phyloP scores from a whole-genome alignment of 2,113 vertebrate species.

The Falcunculus frontatus region DNA sequence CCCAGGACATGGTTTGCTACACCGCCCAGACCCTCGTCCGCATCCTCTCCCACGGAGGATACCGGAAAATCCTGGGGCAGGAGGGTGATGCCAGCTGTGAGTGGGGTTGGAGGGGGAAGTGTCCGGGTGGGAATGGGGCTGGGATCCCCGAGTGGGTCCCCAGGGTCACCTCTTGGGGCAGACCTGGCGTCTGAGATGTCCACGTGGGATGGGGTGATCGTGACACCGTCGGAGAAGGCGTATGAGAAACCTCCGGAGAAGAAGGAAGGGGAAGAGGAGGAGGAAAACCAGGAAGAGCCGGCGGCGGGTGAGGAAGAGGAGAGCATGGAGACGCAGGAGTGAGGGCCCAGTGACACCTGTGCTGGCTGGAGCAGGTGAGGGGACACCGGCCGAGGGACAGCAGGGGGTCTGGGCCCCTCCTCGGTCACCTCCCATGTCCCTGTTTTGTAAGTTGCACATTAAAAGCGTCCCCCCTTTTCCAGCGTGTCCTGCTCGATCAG shows the following conservation, averaged over 20 bases:
- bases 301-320: constrained; percentile 88
- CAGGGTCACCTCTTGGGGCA: constrained; percentile 12
- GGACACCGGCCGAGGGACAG: not conserved
- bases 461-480: not conserved
- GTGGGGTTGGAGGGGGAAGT: not conserved
- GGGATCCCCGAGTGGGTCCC: accelerated
- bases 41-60: constrained; percentile 92
- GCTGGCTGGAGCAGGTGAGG: not conserved
- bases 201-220: constrained; percentile 95
- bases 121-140: accelerated
- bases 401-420: not conserved
- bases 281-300: constrained; percentile 84
- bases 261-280: constrained; percentile 95
- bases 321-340: constrained; percentile 93
- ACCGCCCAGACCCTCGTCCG: constrained; percentile 94
- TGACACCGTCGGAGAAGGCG: constrained; percentile 95
- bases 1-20: constrained; percentile 95
- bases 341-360: constrained; percentile 3
- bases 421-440: accelerated
- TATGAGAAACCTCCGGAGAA: constrained; percentile 95
- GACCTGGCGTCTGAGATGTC: constrained; percentile 93
- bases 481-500: accelerated
- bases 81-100: constrained; percentile 96
- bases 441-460: constrained; percentile 2
- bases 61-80: constrained; percentile 93